Percentiles rank a stretch among this genome's conserved stretches.
Evolutionary conservation across 2,888 invertebrate species (phyloP).

Genomic region (Prosopocoilus inquinatus): DNA sequence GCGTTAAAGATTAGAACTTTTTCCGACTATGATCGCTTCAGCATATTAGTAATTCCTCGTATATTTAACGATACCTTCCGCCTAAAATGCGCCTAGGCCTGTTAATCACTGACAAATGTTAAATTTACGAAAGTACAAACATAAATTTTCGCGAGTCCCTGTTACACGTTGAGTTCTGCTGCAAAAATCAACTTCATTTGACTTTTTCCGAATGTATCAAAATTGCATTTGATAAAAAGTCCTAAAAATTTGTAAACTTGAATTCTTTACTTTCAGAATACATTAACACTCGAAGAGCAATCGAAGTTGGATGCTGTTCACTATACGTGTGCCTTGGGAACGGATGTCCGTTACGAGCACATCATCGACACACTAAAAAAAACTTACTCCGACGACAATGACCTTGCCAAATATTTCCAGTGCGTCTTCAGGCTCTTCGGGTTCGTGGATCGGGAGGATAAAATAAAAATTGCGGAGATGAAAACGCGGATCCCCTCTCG

Average conservation of each 20-base stretch:
- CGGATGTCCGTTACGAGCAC: conserved; percentile 2
- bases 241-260: neutral
- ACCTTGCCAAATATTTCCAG: conserved; percentile 7
- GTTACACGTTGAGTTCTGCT: no score
- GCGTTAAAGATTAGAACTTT: no score
- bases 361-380: conserved; percentile 7
- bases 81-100: no score
- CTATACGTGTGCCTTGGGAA: conserved; percentile 11
- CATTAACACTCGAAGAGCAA: conserved; percentile 7
- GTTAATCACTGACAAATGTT: no score
- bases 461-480: conserved; percentile 9
- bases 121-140: no score
- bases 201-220: no score
- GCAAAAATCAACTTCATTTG: no score
- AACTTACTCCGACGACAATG: neutral
- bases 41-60: no score
- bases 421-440: conserved; percentile 13
- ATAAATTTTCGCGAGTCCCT: no score
- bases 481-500: conserved; percentile 8
- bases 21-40: no score
- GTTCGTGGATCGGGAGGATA: conserved; percentile 3
- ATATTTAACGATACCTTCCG: no score
- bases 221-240: neutral
- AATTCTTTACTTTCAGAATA: conserved; percentile 7
- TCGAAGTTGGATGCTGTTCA: conserved; percentile 10